Percentiles rank a stretch among this genome's conserved stretches.
These are phyloP conservation scores for Cricetomys ansorgei DNA, from an alignment of 2,113 vertebrate genomes.

Conservation along the genomic window DNA sequence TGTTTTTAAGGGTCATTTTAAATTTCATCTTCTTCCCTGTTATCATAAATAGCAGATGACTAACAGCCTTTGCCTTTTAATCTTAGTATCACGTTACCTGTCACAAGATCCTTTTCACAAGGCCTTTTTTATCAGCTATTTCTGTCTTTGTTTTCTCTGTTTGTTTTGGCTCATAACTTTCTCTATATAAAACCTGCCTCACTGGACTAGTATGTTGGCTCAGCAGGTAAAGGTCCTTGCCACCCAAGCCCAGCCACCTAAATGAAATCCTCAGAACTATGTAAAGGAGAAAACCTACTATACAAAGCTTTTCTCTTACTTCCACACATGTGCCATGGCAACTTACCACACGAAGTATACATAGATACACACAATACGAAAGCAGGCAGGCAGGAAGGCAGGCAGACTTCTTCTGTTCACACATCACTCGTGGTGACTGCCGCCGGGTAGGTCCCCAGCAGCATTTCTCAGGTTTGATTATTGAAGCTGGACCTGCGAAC, in stretches of 20 bases:
- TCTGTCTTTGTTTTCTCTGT: background rate
- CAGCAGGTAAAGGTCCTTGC: background rate
- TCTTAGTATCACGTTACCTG: background rate
- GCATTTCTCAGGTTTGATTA: slow-evolving; percentile 8
- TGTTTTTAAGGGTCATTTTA: slow-evolving; percentile 18
- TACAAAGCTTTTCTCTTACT: background rate
- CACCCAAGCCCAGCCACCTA: background rate
- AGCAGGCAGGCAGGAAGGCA: background rate
- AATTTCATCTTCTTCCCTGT: background rate
- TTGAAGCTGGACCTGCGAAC: background rate
- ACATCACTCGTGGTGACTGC: background rate
- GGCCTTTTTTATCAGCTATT: background rate
- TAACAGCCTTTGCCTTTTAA: slow-evolving; percentile 14
- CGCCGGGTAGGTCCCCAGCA: background rate
- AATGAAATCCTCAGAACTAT: background rate
- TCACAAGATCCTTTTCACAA: background rate
- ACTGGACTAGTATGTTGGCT: background rate
- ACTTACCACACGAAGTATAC: background rate
- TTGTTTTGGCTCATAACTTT: background rate
- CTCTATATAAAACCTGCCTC: background rate
- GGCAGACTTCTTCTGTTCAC: background rate
- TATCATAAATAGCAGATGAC: background rate
- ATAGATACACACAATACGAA: background rate
- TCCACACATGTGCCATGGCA: too few relatives aligned
- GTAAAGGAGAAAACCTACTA: background rate